phyloP scores from a whole-genome alignment of 2,113 vertebrate species.

The Fulmarus glacialis region DNA sequence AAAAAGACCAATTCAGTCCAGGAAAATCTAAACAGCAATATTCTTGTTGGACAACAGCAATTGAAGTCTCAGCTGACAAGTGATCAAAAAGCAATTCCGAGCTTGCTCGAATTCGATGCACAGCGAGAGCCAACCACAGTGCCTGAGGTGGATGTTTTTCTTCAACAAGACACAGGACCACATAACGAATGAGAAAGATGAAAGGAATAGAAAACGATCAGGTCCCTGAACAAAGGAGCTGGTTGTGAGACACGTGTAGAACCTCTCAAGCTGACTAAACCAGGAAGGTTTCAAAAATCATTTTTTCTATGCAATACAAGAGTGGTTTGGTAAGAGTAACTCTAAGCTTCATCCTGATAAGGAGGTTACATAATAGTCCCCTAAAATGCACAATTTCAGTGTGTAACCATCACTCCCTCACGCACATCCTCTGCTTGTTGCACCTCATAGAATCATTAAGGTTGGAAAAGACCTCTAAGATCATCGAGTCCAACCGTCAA shows the following conservation, averaged over 20 bases:
- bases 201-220: background rate
- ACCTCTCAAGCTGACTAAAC: background rate
- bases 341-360: background rate
- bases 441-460: too few relatives aligned
- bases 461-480: too few relatives aligned
- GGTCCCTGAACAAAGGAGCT: background rate
- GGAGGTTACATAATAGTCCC: background rate
- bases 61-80: background rate
- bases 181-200: background rate
- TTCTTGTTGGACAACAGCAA: background rate
- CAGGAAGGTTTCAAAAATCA: background rate
- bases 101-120: background rate
- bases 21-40: background rate
- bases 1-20: background rate
- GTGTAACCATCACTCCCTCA: background rate
- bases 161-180: background rate
- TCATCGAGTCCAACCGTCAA: too few relatives aligned
- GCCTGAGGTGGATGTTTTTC: background rate
- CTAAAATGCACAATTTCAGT: background rate
- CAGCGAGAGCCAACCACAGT: background rate
- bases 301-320: background rate
- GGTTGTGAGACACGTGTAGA: background rate
- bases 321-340: background rate
- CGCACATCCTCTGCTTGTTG: background rate
- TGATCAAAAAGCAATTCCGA: background rate